phyloP scores from a whole-genome alignment of 2,113 vertebrate species.

The Pachyramphus minor region DNA sequence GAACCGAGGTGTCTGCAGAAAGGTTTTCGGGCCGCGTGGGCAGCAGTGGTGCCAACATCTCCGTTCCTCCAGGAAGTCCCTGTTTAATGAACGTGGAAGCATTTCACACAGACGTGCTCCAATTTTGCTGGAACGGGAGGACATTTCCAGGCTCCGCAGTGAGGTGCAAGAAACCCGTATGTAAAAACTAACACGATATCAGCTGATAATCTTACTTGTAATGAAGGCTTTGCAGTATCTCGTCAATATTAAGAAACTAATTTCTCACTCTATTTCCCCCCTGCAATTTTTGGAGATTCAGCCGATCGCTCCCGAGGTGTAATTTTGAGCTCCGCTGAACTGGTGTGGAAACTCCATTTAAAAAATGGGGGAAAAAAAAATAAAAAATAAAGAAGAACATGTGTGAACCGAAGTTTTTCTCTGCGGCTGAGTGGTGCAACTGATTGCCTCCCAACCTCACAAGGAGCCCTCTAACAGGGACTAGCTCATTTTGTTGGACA shows the following conservation, averaged over 20 bases:
- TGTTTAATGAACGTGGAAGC: background rate
- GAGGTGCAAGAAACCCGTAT: background rate
- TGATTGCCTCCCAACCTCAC: slow-evolving; percentile 12
- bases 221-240: background rate
- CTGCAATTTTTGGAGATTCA: slow-evolving; percentile 38
- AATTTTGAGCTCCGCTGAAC: slow-evolving; percentile 76
- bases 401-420: slow-evolving; percentile 45
- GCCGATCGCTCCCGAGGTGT: slow-evolving; percentile 62
- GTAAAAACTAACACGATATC: background rate
- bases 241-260: slow-evolving; percentile 66
- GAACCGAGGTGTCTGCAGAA: background rate
- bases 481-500: background rate
- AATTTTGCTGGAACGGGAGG: background rate
- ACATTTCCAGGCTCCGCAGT: background rate
- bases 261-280: slow-evolving; percentile 72
- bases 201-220: slow-evolving; percentile 1
- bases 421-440: slow-evolving; percentile 1
- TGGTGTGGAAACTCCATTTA: slow-evolving; percentile 65
- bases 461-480: background rate
- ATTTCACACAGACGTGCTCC: background rate
- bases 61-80: background rate
- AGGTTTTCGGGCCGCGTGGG: background rate
- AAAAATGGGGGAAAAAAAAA: background rate
- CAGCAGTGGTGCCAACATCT: background rate
- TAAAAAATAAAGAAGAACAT: background rate